Base-by-base conservation (phyloP, 2,797 vertebrate genomes). In the Carcharodon carcharias region DNA sequence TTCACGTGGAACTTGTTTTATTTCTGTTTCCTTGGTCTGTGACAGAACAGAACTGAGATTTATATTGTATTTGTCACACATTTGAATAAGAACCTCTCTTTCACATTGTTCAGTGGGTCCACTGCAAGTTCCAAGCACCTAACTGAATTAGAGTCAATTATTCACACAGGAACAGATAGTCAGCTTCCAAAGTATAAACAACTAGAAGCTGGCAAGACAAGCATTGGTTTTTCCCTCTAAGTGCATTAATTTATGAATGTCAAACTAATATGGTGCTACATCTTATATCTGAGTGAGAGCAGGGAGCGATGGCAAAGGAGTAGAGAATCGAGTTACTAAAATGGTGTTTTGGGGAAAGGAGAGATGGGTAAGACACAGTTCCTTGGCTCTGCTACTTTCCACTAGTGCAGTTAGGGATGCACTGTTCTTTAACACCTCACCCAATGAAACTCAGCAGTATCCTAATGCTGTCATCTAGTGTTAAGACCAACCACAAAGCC, bases 151-250 rank as follows among this genome's bases (percentile, higher is more conserved):
- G 56, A 23, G 16, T 56, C 69, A 77, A 56, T 95, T 95, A 77
- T 95, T 95, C 71, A 71, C 45, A 95, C 45, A 54, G 67, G 26
- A 95, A 95, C 65, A 54, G 65, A 95, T 54, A 73, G 31, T 63
- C 31, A 65, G 14, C 58, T 92, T 40, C 89, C 4, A 65, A 95
- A 95, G 40, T 50, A 95, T 50, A 71, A 95, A 71, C 40, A 71
- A 95, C 21, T 67, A 67, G 9, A 45, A 67, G 45, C 40, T 67
- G 91, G 63, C 21, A 45, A 67, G 63, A 4, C 23, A 2, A 21
- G 23, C 40, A 40, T 63, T 14, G 26, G 35, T 93, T 45, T 67
- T 67, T 85, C n/a, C 16, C 63, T 45, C 40, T 67, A 50, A 85
- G 9, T 18, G 8, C 18, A 50, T 50, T 50, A 65, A 65, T 65